A percentile compares a stretch with the other conserved stretches of the same genome.
phyloP scores from a whole-genome alignment of 2,888 invertebrate genomes.

The Pyralis farinalis region DNA sequence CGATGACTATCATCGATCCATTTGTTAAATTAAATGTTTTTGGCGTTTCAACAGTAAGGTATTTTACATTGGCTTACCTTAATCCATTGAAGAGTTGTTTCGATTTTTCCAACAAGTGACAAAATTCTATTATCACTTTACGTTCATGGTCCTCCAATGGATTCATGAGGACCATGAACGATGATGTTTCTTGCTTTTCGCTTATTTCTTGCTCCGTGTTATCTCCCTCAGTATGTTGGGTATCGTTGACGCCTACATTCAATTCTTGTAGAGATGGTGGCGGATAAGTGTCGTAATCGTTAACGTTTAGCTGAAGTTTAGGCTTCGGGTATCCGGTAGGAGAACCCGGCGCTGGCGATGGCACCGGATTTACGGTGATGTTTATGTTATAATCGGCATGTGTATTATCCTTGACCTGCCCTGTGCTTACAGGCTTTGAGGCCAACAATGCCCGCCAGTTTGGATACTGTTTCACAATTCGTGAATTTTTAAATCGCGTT shows the following conservation, averaged over 20 bases:
- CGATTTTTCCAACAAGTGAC: constrained; percentile 97
- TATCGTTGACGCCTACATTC: no score
- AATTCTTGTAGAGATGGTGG: no score
- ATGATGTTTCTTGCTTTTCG: no score
- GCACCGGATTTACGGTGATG: not conserved
- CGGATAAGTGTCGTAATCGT: not conserved
- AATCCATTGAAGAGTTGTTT: constrained; percentile 98
- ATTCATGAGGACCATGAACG: constrained; percentile 25
- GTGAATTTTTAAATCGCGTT: no score
- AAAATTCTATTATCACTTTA: constrained; percentile 97
- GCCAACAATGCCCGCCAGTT: not conserved
- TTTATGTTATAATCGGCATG: no score
- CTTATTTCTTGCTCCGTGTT: no score
- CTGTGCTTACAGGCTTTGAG: not conserved
- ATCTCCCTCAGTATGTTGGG: no score
- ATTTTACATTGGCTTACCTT: constrained; percentile 79
- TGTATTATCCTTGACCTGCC: not conserved
- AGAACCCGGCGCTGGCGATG: not conserved
- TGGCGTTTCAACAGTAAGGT: not conserved
- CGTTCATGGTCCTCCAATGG: constrained; percentile 53
- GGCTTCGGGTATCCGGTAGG: not conserved
- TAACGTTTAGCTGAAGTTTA: not conserved
- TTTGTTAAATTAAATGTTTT: no score
- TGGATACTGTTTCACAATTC: not conserved
- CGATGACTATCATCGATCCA: no score